Conservation (phyloP, 1,140 invertebrate species). For the Drosophila parvula region DNA sequence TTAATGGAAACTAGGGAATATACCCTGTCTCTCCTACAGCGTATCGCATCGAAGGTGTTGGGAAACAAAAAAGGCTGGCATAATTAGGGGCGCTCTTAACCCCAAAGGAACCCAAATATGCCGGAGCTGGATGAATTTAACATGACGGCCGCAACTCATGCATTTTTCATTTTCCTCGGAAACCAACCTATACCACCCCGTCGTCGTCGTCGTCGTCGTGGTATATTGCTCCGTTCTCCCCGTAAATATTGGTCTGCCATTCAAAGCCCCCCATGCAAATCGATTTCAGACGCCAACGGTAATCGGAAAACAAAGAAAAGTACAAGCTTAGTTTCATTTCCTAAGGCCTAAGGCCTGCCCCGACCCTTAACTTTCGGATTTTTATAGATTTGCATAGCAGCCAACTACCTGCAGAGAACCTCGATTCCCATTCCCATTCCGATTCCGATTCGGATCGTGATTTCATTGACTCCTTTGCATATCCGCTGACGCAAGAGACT, state of each 20-base stretch:
- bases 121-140: conserved; percentile 61
- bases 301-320: conserved; percentile 62
- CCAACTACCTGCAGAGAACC: conserved; percentile 60
- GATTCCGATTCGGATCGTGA: conserved; percentile 43
- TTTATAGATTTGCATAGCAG: conserved; percentile 58
- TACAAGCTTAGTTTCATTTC: conserved; percentile 44
- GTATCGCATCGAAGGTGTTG: neutral
- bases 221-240: conserved; percentile 7
- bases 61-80: conserved; percentile 33
- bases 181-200: conserved; percentile 10
- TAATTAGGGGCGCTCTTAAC: conserved; percentile 66
- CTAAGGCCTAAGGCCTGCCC: conserved; percentile 11
- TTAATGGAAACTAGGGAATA: neutral
- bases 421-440: conserved; percentile 24
- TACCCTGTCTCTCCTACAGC: conserved; percentile 5
- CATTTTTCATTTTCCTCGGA: conserved; percentile 67
- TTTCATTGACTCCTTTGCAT: conserved; percentile 51
- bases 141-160: conserved; percentile 63
- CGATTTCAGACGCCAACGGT: conserved; percentile 48
- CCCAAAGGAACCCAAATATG: conserved; percentile 32
- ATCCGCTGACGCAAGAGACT: conserved; percentile 70
- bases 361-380: conserved; percentile 30
- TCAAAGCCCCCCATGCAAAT: conserved; percentile 73
- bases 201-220: neutral
- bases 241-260: conserved; percentile 51